Conservation (phyloP, 2,113 vertebrate species). For the Chlamydotis undulata region DNA sequence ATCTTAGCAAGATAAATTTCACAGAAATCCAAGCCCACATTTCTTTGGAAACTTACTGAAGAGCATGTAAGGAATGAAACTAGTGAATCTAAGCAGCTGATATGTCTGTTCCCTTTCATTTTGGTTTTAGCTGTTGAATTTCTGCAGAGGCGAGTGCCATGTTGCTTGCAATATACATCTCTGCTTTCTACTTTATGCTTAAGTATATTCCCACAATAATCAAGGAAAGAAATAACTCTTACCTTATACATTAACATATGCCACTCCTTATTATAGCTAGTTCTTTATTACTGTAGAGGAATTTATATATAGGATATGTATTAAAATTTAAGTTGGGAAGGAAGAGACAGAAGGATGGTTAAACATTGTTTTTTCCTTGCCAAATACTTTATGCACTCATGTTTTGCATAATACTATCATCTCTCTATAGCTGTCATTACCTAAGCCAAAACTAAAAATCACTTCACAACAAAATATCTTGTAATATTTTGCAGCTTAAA, state of each 20-base stretch:
- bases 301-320: background rate
- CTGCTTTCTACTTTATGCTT: background rate
- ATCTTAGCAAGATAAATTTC: background rate
- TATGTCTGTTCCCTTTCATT: background rate
- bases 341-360: background rate
- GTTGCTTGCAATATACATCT: background rate
- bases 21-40: background rate
- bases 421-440: background rate
- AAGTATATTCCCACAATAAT: background rate
- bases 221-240: background rate
- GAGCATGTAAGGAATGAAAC: background rate
- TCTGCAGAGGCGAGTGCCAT: background rate
- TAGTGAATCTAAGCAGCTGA: background rate
- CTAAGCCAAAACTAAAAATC: background rate
- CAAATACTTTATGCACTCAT: background rate
- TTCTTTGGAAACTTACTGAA: background rate
- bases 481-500: background rate
- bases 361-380: background rate
- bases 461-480: background rate
- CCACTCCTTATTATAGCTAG: background rate
- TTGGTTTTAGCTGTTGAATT: conserved; percentile 10
- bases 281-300: background rate
- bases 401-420: background rate
- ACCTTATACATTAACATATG: background rate
- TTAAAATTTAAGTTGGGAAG: background rate